These are phyloP conservation scores for Lasioglossum vierecki DNA, from an alignment of 2,888 invertebrate genomes.

Conservation along the genomic window DNA sequence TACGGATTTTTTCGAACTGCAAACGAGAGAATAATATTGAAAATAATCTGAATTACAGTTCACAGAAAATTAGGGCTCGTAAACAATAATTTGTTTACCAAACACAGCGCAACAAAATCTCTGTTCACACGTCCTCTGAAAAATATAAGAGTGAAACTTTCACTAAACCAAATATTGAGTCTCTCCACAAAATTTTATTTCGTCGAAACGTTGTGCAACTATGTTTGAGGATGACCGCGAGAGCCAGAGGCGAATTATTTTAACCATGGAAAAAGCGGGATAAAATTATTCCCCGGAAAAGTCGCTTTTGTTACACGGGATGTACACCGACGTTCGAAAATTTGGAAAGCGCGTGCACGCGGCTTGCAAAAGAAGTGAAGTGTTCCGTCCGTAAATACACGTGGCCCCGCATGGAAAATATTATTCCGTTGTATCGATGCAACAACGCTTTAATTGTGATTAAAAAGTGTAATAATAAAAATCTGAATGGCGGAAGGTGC, in stretches of 20 bases:
- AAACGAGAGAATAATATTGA: neutral
- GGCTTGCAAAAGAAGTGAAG: neutral
- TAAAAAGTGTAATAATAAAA: neutral
- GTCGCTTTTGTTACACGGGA: neutral
- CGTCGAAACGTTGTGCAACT: slow-evolving; percentile 1
- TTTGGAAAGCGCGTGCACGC: neutral
- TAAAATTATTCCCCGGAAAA: slow-evolving; percentile 73
- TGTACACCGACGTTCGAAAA: neutral
- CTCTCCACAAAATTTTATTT: neutral
- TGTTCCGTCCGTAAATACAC: neutral
- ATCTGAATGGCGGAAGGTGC: neutral
- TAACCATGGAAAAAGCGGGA: neutral
- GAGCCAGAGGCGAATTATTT: neutral
- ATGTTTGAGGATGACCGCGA: neutral
- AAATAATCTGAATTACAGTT: neutral
- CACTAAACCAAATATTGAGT: neutral
- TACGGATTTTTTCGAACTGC: neutral
- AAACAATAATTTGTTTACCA: neutral
- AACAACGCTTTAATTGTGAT: neutral
- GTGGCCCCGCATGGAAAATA: neutral
- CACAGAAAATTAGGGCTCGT: neutral
- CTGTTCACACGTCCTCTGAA: neutral
- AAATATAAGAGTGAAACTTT: neutral
- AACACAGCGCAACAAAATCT: neutral
- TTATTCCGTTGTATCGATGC: neutral